Percentiles rank a stretch among this genome's conserved stretches.
Evolutionary conservation across 2,113 vertebrate genomes (phyloP).

Genomic region (Tachysurus fulvidraco): DNA sequence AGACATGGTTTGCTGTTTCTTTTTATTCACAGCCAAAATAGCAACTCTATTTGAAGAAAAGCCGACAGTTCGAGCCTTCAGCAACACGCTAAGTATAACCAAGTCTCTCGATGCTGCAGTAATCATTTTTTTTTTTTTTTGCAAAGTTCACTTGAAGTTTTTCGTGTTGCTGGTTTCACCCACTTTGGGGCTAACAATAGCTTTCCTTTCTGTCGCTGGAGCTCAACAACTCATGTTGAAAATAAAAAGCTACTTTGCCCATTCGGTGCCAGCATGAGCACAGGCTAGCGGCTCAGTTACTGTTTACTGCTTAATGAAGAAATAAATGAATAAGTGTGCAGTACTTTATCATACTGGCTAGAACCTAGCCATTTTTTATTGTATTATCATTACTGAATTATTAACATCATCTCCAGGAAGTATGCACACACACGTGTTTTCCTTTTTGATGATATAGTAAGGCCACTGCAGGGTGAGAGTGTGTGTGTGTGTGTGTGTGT

Average conservation of each 20-base stretch:
- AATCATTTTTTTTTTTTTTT: not conserved
- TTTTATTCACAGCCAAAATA: not conserved
- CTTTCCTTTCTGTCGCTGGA: not conserved
- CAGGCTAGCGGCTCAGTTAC: not conserved
- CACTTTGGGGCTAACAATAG: not conserved
- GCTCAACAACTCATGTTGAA: not conserved
- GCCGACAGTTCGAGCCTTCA: not conserved
- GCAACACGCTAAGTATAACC: not conserved
- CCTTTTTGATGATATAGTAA: conserved; percentile 5
- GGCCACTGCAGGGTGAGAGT: not conserved
- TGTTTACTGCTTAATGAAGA: not conserved
- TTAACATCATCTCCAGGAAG: not conserved
- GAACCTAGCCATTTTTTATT: not conserved
- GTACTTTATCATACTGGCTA: not conserved
- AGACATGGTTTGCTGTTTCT: not conserved
- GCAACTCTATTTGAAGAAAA: not conserved
- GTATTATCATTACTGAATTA: not conserved
- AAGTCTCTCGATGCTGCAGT: not conserved
- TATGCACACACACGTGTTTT: conserved; percentile 10
- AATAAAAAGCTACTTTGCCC: not conserved
- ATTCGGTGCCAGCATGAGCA: too few relatives aligned
- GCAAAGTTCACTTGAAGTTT: not conserved
- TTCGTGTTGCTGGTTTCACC: not conserved
- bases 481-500: not conserved
- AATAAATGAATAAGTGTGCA: not conserved